Conservation (phyloP, 2,888 invertebrate genomes). For the Ceratothoa steindachneri region DNA sequence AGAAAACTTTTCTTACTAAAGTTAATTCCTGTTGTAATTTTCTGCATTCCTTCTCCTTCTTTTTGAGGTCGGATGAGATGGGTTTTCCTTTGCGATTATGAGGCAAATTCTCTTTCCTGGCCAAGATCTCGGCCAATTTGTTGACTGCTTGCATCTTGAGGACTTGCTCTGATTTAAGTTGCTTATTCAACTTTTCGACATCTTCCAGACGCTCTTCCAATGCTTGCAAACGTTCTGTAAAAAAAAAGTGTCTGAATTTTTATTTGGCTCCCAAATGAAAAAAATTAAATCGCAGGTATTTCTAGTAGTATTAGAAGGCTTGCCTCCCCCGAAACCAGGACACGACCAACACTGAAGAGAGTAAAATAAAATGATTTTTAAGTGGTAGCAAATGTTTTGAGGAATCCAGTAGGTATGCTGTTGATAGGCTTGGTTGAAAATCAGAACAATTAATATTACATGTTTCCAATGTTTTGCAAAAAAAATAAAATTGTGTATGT, state of each 20-base stretch:
- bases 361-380: no score
- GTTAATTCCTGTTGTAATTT: slow-evolving; percentile 90
- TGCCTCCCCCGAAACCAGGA: no score
- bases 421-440: no score
- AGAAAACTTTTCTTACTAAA: no score
- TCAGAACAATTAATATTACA: no score
- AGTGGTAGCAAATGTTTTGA: no score
- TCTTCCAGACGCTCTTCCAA: slow-evolving; percentile 65
- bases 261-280: not conserved
- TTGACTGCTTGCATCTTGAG: slow-evolving; percentile 92
- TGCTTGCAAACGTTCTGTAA: slow-evolving; percentile 28
- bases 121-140: slow-evolving; percentile 95
- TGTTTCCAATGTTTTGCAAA: no score
- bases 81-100: slow-evolving; percentile 77
- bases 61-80: slow-evolving; percentile 64
- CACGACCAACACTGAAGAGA: no score
- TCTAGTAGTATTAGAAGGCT: not conserved
- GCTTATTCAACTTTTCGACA: slow-evolving; percentile 72
- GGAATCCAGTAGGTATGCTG: no score
- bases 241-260: not conserved
- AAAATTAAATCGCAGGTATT: not conserved
- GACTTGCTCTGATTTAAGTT: slow-evolving; percentile 78
- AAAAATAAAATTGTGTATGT: no score
- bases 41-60: slow-evolving; percentile 91
- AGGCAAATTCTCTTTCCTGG: slow-evolving; percentile 75